phyloP scores from a whole-genome alignment of 2,797 vertebrate genomes.

The Brotula barbata region DNA sequence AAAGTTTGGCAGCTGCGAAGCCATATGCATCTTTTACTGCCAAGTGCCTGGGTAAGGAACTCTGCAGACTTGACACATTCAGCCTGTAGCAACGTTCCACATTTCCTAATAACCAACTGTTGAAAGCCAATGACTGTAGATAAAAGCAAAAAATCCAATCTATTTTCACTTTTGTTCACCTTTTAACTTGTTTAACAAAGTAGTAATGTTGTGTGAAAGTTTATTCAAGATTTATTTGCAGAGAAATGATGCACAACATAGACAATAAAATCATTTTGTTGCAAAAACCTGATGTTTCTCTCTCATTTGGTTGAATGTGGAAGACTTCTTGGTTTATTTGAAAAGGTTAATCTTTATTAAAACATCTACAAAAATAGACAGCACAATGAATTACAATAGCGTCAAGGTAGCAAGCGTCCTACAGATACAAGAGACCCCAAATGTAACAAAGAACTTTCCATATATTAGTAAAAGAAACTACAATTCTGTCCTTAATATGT shows the following conservation, averaged over 20 bases:
- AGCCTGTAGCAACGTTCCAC: slow-evolving; percentile 14
- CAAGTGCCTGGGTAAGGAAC: slow-evolving; percentile 71
- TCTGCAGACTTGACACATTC: slow-evolving; percentile 11
- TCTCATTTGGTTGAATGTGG: neutral
- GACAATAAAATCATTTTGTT: slow-evolving; percentile 54
- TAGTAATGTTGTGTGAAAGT: slow-evolving; percentile 13
- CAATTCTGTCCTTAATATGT: slow-evolving; percentile 87
- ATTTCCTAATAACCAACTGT: slow-evolving; percentile 21
- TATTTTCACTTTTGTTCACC: slow-evolving; percentile 34
- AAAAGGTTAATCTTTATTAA: slow-evolving; percentile 84
- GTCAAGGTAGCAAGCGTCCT: slow-evolving; percentile 76
- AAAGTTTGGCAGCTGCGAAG: slow-evolving; percentile 36
- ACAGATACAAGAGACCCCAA: slow-evolving; percentile 75
- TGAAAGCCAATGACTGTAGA: slow-evolving; percentile 39
- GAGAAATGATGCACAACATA: slow-evolving; percentile 29
- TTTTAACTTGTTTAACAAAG: slow-evolving; percentile 5
- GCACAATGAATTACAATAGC: slow-evolving; percentile 71
- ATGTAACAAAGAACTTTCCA: slow-evolving; percentile 73
- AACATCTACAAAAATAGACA: slow-evolving; percentile 84
- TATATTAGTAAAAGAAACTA: slow-evolving; percentile 91
- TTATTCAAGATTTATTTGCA: slow-evolving; percentile 36
- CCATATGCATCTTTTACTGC: slow-evolving; percentile 49
- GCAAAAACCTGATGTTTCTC: slow-evolving; percentile 7
- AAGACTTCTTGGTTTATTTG: slow-evolving; percentile 55
- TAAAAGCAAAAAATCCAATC: slow-evolving; percentile 41